These are phyloP conservation scores for Coenonympha glycerion DNA, from an alignment of 2,888 invertebrate species.

Conservation along the genomic window DNA sequence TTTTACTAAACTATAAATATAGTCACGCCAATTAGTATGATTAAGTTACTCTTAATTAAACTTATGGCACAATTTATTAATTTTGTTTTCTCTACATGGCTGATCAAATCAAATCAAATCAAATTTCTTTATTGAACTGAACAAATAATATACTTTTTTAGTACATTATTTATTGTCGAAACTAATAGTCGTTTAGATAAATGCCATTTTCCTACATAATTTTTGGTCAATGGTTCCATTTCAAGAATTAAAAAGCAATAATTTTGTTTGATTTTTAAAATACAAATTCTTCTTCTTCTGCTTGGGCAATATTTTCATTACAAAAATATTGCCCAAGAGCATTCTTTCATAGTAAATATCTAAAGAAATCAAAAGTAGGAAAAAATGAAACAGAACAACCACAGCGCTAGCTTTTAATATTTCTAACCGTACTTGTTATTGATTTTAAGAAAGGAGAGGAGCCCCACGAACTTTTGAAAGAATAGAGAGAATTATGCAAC, in stretches of 20 bases:
- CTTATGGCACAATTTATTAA: background rate
- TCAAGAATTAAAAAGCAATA: no score
- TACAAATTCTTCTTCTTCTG: background rate
- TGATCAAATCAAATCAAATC: no score
- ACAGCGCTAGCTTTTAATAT: background rate
- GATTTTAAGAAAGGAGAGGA: slow-evolving; percentile 19
- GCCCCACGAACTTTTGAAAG: slow-evolving; percentile 19
- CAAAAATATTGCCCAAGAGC: no score
- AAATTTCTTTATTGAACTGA: no score
- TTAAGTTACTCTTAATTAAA: background rate
- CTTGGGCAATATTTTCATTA: no score
- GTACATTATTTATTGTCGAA: no score
- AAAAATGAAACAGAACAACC: background rate
- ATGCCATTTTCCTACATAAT: no score
- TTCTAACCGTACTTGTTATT: slow-evolving; percentile 14
- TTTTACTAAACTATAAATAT: background rate
- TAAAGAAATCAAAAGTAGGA: background rate
- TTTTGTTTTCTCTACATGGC: no score
- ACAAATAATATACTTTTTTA: no score
- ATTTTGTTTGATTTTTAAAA: background rate
- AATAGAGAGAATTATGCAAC: slow-evolving; percentile 21
- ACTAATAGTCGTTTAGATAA: no score
- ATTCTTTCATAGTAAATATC: background rate
- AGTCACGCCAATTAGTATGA: slow-evolving; percentile 7
- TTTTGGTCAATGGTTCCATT: no score